Evolutionary conservation across 2,888 invertebrate species (phyloP), one percentile per base, ranked within the genome.

Genomic region (Argyresthia goedartella): DNA sequence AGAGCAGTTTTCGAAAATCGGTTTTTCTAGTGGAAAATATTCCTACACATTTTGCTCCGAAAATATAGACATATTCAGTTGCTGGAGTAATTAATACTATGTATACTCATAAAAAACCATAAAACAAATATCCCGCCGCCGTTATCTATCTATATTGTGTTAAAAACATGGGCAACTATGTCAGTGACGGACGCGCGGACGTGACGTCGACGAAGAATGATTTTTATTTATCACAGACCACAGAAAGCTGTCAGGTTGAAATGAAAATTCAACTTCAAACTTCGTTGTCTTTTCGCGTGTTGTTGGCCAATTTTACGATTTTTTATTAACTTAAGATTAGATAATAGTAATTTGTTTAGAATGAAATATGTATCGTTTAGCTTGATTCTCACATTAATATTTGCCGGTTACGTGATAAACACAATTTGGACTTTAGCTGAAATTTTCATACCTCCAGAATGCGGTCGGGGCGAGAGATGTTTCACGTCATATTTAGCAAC

Each of bases 361-460:
- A 84, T 81, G 82, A 82, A 81, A 70, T 82, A 76, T 69, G 73
- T 89, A 61, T 92, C 92, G 41, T 75, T 92, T 63, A 90, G 89
- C 58, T 81, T 89, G 50, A 76, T 93, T 60, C 62, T 92, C 58
- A 88, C 89, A 54, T 79, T 89, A 64, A 71, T 91, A 60, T 93
- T 94, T 78, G 71, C 91, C 46, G 87, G 86, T 11, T 94, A 94
- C 71, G 90, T 94, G 54, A 74, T 88, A 41, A 90, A 94, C 71
- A 92, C 93, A 52, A 91, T 95, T 73, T 94, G 93, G 88, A 91
- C 91, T 60, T 82, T 95, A 71, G 90, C 91, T 52, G 88, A 90
- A 69, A 88, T 95, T 59, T 95, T 94, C 70, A 89, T 91, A 54
- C 89, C 91, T 41, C 92, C 93, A 25, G 77, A 88, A 58, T 95